Base-by-base conservation (phyloP, 2,113 vertebrate species). In the Pterocles burchelli region DNA sequence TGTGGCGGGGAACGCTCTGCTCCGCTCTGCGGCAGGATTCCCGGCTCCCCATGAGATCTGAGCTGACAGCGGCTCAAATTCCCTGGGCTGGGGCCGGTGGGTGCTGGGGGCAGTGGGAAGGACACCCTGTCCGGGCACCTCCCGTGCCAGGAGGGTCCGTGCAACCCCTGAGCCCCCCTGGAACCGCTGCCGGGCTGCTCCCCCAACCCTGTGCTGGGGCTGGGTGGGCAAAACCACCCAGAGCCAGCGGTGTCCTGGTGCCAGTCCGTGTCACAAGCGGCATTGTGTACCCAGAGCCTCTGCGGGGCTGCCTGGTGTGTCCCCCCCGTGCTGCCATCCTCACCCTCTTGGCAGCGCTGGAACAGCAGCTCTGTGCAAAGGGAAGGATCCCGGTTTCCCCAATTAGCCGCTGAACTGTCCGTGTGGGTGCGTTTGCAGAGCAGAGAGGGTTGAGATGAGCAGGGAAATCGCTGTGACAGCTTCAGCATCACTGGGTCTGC, bases 401-500 rank as follows among this genome's bases (percentile, higher is more conserved):
- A 77, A 6, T 94, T 76, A 83, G 71, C 73, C 0, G 2, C 85
- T 33, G 84, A 14, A 59, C 25, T 24, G 82, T 83, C 88, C 91
- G 86, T 74, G 93, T 36, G 29, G 20, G 94, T 9, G 16, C 8
- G 41, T 82, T 68, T 75, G 81, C 43, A 49, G 91, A 72, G 91
- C 75, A 73, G 78, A 31, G 19, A 57, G 85, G 71, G 38, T 85
- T 90, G 96, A 95, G 93, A 95, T 82, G 96, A 91, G 93, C 88
- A 94, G 88, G 18, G 94, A 90, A 96, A 96, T 96, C 11, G 13
- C 10, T 70, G 91, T 95, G 96, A 96, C 90, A 93, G 95, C 90
- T 83, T 67, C 73, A 57, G 85, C 85, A 92, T 88, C 63, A 5
- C 85, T 76, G 83, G 70, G 33, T 28, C 74, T 61, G 95, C 57